Evolutionary conservation across 2,888 invertebrate genomes (phyloP), one percentile per base, ranked within the genome.

Genomic region (Macrosiphum euphorbiae): DNA sequence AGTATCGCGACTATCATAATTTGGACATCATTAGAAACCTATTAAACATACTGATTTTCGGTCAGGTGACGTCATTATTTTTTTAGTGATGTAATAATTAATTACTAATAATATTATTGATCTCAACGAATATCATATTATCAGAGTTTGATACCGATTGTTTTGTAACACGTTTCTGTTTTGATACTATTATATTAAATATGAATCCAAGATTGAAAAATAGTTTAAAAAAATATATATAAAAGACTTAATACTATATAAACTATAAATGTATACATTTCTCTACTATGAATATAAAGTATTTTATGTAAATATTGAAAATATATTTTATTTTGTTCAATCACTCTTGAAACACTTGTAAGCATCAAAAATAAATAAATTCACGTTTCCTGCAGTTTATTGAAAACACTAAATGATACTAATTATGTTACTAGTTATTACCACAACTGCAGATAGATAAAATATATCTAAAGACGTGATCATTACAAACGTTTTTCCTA

Each of bases 331-430:
- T 47, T 91, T 35, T 5, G 88, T 47, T 47, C n/a, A 1, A 47
- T 58, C 44, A 44, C 85, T 86, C 91, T 91, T n/a, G 86, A 92
- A 91, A 91, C 91, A 92, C 91, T 92, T 92, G 47, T 58, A 47
- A 61, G n/a, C 67, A 55, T 28, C 52, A n/a, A n/a, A n/a, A n/a
- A n/a, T n/a, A n/a, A n/a, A n/a, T n/a, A n/a, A n/a, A n/a, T n/a
- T n/a, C n/a, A n/a, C n/a, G 35, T 78, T 78, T 20, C 35, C 35
- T 78, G 78, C 8, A 35, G 35, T 78, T 78, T 78, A 8, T 35
- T 41, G 35, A 78, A 41, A 78, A 35, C 35, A 78, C 35, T 78
- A 3, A 67, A 35, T 67, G 67, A 35, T 35, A 8, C 8, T 2
- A 20, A 8, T 35, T 35, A 78, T 78, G 20, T 35, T 20, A 78